Percentiles rank a stretch among this genome's conserved stretches.
phyloP scores from a whole-genome alignment of 2,113 vertebrate species.

The Progne subis region DNA sequence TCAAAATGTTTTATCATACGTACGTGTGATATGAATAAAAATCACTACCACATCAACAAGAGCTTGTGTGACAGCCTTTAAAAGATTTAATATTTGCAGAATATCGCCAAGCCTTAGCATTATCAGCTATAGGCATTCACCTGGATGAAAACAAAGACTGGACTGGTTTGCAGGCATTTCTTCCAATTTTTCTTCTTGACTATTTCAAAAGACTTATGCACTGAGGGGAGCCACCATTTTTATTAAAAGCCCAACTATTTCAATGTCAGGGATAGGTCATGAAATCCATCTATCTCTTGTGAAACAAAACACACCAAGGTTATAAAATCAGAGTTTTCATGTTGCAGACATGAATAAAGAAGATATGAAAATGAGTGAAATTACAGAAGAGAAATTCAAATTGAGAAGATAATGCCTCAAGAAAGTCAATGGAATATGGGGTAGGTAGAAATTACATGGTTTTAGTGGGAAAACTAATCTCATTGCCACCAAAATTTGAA shows the following conservation, averaged over 20 bases:
- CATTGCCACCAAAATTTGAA: neutral
- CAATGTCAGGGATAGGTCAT: neutral
- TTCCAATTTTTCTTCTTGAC: neutral
- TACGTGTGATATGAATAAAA: neutral
- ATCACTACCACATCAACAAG: neutral
- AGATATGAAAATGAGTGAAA: neutral
- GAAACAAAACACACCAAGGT: neutral
- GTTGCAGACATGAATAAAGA: neutral
- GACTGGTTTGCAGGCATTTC: neutral
- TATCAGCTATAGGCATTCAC: neutral
- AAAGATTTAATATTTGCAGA: neutral
- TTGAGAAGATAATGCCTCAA: neutral
- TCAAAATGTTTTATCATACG: neutral
- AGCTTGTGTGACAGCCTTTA: neutral
- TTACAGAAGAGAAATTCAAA: neutral
- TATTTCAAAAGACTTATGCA: neutral
- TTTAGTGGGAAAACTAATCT: neutral
- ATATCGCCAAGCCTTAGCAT: neutral
- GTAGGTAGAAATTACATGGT: neutral
- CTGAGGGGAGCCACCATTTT: neutral
- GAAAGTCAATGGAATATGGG: neutral
- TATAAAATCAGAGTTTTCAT: neutral
- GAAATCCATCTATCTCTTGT: neutral
- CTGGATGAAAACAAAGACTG: neutral
- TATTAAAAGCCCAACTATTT: neutral